Base-by-base conservation (phyloP, 2,888 invertebrate genomes). In the Drosophila prolongata region DNA sequence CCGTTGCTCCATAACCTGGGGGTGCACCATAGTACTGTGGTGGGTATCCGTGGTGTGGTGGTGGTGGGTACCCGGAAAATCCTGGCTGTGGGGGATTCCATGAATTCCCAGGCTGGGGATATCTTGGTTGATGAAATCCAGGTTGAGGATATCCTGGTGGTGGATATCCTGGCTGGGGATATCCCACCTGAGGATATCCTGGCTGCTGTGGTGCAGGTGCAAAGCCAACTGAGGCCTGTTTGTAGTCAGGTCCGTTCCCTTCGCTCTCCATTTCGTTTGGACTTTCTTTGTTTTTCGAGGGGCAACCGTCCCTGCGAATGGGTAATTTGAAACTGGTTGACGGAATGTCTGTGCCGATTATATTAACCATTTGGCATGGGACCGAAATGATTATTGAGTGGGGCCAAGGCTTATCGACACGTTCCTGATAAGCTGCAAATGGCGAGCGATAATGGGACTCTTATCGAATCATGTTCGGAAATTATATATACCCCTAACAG, bases 201-300 rank as follows among this genome's bases (percentile, higher is more conserved):
- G 14, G 8, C 30, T 54, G 55, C 14, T 52, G 37, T 4, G 35
- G 68, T 16, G 68, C 74, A 37, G 66, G 43, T 16, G 61, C 3
- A 27, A 56, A 71, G 6, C 65, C 6, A 49, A 2, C 24, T 24
- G 24, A 24, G 24, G 24, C 4, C 24, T 0, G 3, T 24, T 24
- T 24, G 24, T 24, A 4, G 24, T 24, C 24, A 24, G 24, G 3
- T 24, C 24, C 24, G 24, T 4, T 3, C 0, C 24, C 6, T 3
- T 76, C 78, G 53, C 53, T 66, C 6, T 57, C 10, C 89, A 82
- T 82, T 49, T 38, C n/a, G 14, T 9, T 14, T 1, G 3, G 9
- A 1, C 19, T 27, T 30, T 14, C 1, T 6, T 19, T 4, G 11
- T 34, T 13, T 13, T 57, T 11, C n/a, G 2, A n/a, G 27, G 30